Base-by-base conservation (phyloP, 2,888 invertebrate genomes). In the Papilio elwesi region DNA sequence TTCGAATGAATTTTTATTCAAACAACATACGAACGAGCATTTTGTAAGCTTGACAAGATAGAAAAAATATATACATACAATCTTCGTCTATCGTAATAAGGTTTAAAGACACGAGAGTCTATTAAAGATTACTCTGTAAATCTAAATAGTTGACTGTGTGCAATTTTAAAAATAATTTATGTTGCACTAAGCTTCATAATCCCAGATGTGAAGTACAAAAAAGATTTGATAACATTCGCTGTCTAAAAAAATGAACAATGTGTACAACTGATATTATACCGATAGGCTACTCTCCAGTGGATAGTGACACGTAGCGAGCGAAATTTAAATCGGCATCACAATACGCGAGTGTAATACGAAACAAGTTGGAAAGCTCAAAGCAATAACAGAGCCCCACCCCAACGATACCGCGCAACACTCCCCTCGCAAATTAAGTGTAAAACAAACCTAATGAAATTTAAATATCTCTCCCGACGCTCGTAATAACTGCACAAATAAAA, bases 401-500 rank as follows among this genome's bases (percentile, higher is more conserved):
- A 82, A 79, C 87, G 79, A 89, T 89, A 86, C 83, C 74, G 70
- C 67, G 71, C 76, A 84, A 83, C 85, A 86, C 85, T 83, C 92
- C 92, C 92, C 90, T 91, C 90, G 86, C 92, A 93, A 93, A 93
- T 93, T 93, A 93, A 93, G 92, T 93, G 93, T 93, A 93, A 93
- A 93, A 93, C 93, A 93, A 93, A 93, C 93, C 93, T 92, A 93
- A 93, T 93, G 92, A 92, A 93, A 93, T 93, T 93, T 93, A 93
- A 93, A 93, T 93, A 93, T 93, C 92, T 92, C 90, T 87, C 88
- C 87, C 90, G 87, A 88, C 89, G 89, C 88, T 59, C 59, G 59
- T 43, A 91, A 92, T 93, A 93, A 92, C 91, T 90, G 90, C 87
- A 91, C 92, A 91, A 93, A 93, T 93, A 92, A 92, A 93, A 92